Conservation (phyloP, 2,113 vertebrate genomes). For the Centropus unirufus region DNA sequence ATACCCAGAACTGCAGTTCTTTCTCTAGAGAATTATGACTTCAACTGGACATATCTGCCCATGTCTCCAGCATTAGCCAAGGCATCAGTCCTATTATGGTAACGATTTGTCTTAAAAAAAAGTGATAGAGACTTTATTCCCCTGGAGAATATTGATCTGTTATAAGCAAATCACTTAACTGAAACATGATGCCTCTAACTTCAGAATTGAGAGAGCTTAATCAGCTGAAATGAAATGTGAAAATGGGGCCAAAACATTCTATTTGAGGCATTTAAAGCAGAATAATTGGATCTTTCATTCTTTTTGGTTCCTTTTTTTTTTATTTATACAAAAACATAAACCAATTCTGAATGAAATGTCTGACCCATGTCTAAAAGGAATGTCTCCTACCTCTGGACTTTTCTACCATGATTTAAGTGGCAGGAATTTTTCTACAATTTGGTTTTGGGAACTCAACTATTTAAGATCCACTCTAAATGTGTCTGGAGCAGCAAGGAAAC, state of each 20-base stretch:
- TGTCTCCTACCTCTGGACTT: neutral
- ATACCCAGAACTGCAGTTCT: neutral
- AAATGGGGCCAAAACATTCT: neutral
- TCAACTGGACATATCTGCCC: neutral
- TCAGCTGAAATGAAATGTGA: neutral
- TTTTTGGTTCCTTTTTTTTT: neutral
- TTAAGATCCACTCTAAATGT: neutral
- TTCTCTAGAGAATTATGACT: neutral
- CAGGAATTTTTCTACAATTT: neutral
- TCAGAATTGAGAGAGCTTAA: neutral
- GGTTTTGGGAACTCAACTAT: neutral
- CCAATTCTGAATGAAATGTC: neutral
- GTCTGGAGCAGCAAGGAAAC: neutral
- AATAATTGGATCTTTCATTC: neutral
- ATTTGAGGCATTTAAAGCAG: neutral
- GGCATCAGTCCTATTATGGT: neutral
- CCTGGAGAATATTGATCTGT: neutral
- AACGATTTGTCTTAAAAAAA: neutral
- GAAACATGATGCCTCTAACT: neutral
- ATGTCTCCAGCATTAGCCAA: neutral
- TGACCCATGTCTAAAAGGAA: neutral
- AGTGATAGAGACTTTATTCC: neutral
- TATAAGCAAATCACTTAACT: neutral
- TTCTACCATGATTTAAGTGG: neutral
- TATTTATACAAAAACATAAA: neutral